phyloP scores from a whole-genome alignment of 2,113 vertebrate species.

The Anser brachyrhynchus region DNA sequence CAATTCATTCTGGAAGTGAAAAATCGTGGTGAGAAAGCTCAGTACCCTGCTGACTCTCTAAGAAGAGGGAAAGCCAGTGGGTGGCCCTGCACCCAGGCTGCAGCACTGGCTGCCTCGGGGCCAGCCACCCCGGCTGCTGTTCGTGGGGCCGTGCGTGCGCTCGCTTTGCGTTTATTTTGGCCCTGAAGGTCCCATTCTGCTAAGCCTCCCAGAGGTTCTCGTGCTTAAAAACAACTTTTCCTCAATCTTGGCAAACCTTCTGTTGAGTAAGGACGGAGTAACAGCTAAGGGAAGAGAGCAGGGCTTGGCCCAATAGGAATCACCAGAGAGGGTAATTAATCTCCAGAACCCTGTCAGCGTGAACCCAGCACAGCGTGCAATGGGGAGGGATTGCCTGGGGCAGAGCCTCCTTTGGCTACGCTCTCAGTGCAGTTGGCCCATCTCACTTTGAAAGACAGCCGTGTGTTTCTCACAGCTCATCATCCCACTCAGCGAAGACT shows the following conservation, averaged over 20 bases:
- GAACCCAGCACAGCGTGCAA: background rate
- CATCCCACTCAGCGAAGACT: background rate
- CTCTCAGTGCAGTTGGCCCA: background rate
- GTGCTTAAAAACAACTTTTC: background rate
- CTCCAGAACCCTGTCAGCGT: background rate
- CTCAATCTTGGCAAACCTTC: background rate
- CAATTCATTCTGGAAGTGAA: background rate
- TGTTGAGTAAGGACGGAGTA: background rate
- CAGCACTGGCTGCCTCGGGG: background rate
- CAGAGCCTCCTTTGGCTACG: background rate
- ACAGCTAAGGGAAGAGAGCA: background rate
- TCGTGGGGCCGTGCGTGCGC: rapidly evolving
- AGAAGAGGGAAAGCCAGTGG: background rate
- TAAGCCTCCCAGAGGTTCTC: background rate
- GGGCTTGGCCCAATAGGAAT: background rate
- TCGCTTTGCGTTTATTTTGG: background rate
- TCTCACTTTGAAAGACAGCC: background rate
- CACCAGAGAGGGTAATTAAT: background rate
- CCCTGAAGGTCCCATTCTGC: background rate
- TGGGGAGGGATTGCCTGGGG: background rate
- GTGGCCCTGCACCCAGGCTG: background rate
- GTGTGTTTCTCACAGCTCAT: background rate
- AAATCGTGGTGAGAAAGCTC: background rate
- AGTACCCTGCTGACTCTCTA: background rate
- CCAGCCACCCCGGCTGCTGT: background rate